A percentile compares a stretch with the other conserved stretches of the same genome.
Conservation (phyloP, 2,113 vertebrate species). For the Toxotes jaculatrix region DNA sequence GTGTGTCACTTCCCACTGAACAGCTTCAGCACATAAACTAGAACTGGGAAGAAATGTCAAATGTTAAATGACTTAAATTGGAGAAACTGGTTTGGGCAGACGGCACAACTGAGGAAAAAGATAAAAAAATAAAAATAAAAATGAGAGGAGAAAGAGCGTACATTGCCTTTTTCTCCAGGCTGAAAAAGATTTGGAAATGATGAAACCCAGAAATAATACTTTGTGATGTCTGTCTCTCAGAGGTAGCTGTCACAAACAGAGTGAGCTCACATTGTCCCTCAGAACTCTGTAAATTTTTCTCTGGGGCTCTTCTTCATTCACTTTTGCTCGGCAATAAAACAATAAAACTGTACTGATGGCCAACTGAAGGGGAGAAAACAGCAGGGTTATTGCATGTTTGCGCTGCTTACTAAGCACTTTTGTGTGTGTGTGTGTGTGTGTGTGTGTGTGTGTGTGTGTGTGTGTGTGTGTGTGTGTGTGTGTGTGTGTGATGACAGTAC, state of each 20-base stretch:
- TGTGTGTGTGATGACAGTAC: background rate
- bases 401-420: background rate
- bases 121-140: background rate
- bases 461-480: background rate
- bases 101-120: background rate
- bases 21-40: background rate
- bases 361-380: constrained; percentile 25
- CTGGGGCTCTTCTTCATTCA: constrained; percentile 15
- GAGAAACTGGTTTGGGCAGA: background rate
- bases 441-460: background rate
- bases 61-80: background rate
- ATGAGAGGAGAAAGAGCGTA: background rate
- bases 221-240: too few relatives aligned
- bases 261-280: background rate
- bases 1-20: background rate
- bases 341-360: constrained; percentile 36
- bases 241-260: background rate
- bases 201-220: constrained; percentile 8
- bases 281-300: background rate
- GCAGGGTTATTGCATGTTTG: constrained; percentile 22
- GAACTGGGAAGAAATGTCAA: background rate
- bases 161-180: background rate
- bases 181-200: constrained; percentile 1
- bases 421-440: background rate
- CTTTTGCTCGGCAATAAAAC: constrained; percentile 18